A percentile compares a stretch with the other conserved stretches of the same genome.
Evolutionary conservation across 2,888 invertebrate genomes (phyloP).

Genomic region (Polymixis lichenea): DNA sequence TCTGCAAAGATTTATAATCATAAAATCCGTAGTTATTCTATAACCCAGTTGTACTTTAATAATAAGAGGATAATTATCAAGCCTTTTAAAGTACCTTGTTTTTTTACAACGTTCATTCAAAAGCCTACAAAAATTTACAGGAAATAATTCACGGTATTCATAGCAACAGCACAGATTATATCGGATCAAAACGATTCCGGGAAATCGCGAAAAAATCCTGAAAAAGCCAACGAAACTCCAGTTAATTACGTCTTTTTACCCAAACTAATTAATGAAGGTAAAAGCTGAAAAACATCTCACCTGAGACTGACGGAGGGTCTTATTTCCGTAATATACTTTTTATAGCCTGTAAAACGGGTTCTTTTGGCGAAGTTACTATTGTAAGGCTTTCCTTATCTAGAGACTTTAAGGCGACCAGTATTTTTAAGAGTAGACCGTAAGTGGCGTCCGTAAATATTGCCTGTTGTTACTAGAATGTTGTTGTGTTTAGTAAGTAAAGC

Average conservation of each 20-base stretch:
- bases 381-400: constrained; percentile 12
- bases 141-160: background rate
- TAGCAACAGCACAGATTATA: background rate
- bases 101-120: background rate
- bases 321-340: constrained; percentile 47
- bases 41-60: background rate
- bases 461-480: background rate
- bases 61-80: background rate
- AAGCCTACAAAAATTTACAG: background rate
- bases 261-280: constrained; percentile 57
- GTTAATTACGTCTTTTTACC: constrained; percentile 49
- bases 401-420: background rate
- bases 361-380: constrained; percentile 25
- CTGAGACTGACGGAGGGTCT: constrained; percentile 29
- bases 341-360: constrained; percentile 31
- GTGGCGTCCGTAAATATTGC: background rate
- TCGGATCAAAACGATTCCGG: constrained; percentile 2
- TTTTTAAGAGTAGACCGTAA: background rate
- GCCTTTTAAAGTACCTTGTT: background rate
- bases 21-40: background rate
- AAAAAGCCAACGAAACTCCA: constrained; percentile 19
- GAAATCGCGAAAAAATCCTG: constrained; percentile 31
- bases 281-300: constrained; percentile 48
- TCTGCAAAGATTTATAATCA: background rate
- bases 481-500: background rate